phyloP scores from a whole-genome alignment of 2,888 invertebrate genomes.

The Slavum lentiscoides region DNA sequence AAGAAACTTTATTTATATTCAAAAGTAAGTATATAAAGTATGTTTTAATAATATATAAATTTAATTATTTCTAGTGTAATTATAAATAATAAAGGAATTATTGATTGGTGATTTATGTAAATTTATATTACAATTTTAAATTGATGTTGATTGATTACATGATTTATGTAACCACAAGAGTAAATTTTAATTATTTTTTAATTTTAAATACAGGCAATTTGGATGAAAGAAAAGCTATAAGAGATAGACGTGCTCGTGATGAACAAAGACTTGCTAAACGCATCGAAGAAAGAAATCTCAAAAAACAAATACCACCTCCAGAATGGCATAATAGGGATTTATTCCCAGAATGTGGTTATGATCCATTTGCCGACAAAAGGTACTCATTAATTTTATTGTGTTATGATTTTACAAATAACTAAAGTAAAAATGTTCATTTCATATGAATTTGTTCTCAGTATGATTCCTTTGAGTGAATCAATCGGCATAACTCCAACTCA shows the following conservation, averaged over 20 bases:
- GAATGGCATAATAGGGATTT: constrained; percentile 39
- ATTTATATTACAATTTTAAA: too few species aligned
- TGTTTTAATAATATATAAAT: background rate
- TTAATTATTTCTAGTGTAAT: background rate
- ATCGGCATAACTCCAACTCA: constrained; percentile 12
- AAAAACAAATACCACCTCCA: constrained; percentile 37
- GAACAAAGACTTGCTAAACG: constrained; percentile 42
- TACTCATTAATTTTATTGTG: background rate
- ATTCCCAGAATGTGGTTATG: constrained; percentile 50
- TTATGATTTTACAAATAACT: background rate
- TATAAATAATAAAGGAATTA: background rate
- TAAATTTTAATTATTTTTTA: background rate
- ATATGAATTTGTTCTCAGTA: constrained; percentile 1
- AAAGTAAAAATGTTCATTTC: background rate
- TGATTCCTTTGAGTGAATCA: constrained; percentile 43
- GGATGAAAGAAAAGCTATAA: constrained; percentile 42
- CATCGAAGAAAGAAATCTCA: constrained; percentile 42
- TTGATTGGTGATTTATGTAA: too few species aligned
- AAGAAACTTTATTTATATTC: constrained; percentile 71
- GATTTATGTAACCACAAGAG: too few species aligned
- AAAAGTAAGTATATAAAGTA: constrained; percentile 64
- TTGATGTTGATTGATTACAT: too few species aligned
- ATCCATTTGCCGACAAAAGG: constrained; percentile 49
- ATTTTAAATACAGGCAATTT: constrained; percentile 24
- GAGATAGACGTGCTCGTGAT: constrained; percentile 43